phyloP scores from a whole-genome alignment of 2,888 invertebrate species.

The Hirtodrosophila trivittata region DNA sequence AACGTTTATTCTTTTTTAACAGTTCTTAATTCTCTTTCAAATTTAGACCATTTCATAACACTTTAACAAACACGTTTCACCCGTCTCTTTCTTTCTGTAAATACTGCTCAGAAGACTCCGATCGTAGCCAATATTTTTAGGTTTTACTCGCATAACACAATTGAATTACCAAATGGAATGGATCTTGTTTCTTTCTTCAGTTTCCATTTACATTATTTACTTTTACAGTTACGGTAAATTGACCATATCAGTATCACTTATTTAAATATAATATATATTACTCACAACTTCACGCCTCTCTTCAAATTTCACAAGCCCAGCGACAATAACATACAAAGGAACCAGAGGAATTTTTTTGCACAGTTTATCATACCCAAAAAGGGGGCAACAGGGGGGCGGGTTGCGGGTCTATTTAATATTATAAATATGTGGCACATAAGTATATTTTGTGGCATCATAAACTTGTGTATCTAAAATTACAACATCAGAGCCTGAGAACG shows the following conservation, averaged over 20 bases:
- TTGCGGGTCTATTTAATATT: constrained; percentile 72
- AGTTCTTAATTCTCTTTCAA: not conserved
- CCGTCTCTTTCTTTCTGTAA: no score
- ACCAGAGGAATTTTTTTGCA: constrained; percentile 30
- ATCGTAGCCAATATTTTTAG: no score
- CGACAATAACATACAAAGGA: constrained; percentile 1
- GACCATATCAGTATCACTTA: no score
- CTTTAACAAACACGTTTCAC: no score
- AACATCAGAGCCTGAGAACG: constrained; percentile 48
- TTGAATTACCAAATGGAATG: no score
- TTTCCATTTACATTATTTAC: not conserved
- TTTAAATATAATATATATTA: constrained; percentile 5
- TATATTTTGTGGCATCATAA: constrained; percentile 78
- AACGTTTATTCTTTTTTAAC: not conserved
- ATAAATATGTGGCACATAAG: constrained; percentile 71
- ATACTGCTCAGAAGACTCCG: no score
- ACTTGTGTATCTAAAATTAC: constrained; percentile 78
- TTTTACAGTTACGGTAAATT: not conserved
- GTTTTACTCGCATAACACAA: no score
- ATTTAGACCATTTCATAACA: not conserved
- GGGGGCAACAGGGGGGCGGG: constrained; percentile 2
- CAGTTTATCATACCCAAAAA: constrained; percentile 53
- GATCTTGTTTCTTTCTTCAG: no score
- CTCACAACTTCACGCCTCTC: constrained; percentile 66
- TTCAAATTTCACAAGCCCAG: constrained; percentile 23